A percentile compares a stretch with the other conserved stretches of the same genome.
Evolutionary conservation across 2,888 invertebrate genomes (phyloP).

Genomic region (Drosophila hamatofila): DNA sequence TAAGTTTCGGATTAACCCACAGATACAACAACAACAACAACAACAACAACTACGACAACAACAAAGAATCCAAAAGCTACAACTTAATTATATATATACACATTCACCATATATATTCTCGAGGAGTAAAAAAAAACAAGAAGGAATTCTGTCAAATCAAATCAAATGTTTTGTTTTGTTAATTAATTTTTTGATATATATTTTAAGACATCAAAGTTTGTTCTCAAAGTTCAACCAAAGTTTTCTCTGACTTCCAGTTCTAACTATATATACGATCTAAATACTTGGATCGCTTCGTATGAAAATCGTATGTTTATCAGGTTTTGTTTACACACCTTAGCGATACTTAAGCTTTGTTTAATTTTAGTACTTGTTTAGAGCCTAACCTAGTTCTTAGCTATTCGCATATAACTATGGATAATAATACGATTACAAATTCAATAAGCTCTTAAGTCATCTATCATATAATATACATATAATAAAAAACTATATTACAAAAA

Average conservation of each 20-base stretch:
- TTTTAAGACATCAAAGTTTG: slow-evolving; percentile 45
- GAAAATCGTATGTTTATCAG: slow-evolving; percentile 46
- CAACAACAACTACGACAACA: slow-evolving; percentile 16
- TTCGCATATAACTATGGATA: slow-evolving; percentile 37
- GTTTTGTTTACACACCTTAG: slow-evolving; percentile 53
- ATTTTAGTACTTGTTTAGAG: slow-evolving; percentile 45
- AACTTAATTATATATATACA: slow-evolving; percentile 1
- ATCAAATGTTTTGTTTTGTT: slow-evolving; percentile 5
- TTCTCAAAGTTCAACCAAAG: slow-evolving; percentile 80
- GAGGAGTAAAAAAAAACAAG: not conserved
- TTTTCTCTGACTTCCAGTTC: slow-evolving; percentile 70
- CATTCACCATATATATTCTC: slow-evolving; percentile 22
- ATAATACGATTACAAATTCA: slow-evolving; percentile 52
- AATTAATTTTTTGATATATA: slow-evolving; percentile 3
- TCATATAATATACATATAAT: slow-evolving; percentile 21
- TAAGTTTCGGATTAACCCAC: slow-evolving; percentile 62
- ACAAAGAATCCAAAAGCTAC: slow-evolving; percentile 9
- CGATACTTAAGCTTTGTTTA: slow-evolving; percentile 52
- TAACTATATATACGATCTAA: slow-evolving; percentile 16
- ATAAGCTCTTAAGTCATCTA: slow-evolving; percentile 69
- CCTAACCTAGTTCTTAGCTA: slow-evolving; percentile 49
- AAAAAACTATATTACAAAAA: slow-evolving; percentile 18
- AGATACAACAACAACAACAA: slow-evolving; percentile 21
- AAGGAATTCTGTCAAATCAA: slow-evolving; percentile 8
- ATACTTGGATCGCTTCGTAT: slow-evolving; percentile 25